Evolutionary conservation across 2,888 invertebrate species (phyloP), one percentile per base, ranked within the genome.

Genomic region (Cheilosia pagana): DNA sequence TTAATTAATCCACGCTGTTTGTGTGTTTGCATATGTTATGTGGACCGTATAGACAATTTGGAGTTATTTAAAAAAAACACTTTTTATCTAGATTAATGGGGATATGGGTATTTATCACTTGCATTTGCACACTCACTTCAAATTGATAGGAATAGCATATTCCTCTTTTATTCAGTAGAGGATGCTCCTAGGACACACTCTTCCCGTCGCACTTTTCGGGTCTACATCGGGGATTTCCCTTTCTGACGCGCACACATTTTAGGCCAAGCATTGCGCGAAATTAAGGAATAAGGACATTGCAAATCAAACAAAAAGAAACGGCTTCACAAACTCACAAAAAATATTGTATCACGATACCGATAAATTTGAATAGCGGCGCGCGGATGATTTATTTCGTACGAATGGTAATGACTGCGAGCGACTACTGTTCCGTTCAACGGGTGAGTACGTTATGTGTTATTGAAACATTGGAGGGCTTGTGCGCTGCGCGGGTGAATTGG

Each of bases 1-100:
- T 91, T 91, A 91, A 91, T 91, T 91, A 89, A 90, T 89, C 88
- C 90, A 90, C 89, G 39, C 55, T 57, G 70, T 53, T 59, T 59
- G 45, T 62, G 28, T 81, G 60, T 59, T 70, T 75, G 50, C 59
- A 43, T 8, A 28, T 23, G 3, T 8, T 8, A 1, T 35, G 55
- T 21, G 52, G 35, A 31, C 55, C 45, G 10, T 28, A 10, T 57
- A 25, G 43, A 8, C 23, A 25, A 31, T 75, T 62, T 60, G 23
- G 1, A 31, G 35, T 48, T 57, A 35, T 41, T 31, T 23, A 10
- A 14, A 23, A 23, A 21, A 23, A 4, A 41, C 53, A 48, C 53
- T 60, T 57, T 45, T 70, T 45, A 43, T 19, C 31, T 52, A 14
- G 14, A 23, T 4, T 2, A 2, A 43, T 16, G 5, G 5, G 6